These are phyloP conservation scores for Melipona beecheii DNA, from an alignment of 2,888 invertebrate species.

Conservation along the genomic window DNA sequence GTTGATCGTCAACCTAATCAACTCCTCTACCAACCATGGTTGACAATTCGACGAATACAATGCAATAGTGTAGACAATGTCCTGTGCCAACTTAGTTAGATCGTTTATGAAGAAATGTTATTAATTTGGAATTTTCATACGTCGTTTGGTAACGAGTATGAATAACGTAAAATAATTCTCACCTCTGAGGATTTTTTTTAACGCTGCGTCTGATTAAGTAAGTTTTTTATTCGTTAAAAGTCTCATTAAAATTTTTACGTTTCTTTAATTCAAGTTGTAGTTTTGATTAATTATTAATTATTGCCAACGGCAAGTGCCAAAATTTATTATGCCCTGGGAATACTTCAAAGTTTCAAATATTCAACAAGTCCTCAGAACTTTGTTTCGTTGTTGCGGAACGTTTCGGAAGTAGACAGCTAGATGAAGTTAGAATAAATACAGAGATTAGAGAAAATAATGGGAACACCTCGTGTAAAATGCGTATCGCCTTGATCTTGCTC, in stretches of 20 bases:
- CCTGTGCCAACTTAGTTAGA: not conserved
- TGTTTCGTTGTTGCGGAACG: not conserved
- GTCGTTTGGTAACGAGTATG: too few relatives aligned
- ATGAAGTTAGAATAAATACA: not conserved
- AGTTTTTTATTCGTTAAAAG: too few relatives aligned
- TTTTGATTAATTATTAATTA: not conserved
- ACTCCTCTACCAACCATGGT: not conserved
- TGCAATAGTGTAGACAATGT: not conserved
- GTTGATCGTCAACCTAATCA: constrained; percentile 23
- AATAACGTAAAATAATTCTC: too few relatives aligned
- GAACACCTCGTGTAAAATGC: too few relatives aligned
- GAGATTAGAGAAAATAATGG: too few relatives aligned
- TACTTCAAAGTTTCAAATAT: not conserved
- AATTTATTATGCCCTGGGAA: not conserved
- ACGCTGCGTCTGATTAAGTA: too few relatives aligned
- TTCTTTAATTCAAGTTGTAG: too few relatives aligned
- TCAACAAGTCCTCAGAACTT: not conserved
- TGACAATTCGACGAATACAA: constrained; percentile 9
- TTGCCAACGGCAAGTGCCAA: not conserved
- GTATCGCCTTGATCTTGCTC: too few relatives aligned
- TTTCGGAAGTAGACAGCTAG: not conserved
- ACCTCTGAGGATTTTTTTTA: too few relatives aligned
- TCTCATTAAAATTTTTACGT: too few relatives aligned
- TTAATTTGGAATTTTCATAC: too few relatives aligned
- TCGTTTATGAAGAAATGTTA: too few relatives aligned